Evolutionary conservation across 23 tunicate species (phyloP).

Genomic region (Diplosoma virens): DNA sequence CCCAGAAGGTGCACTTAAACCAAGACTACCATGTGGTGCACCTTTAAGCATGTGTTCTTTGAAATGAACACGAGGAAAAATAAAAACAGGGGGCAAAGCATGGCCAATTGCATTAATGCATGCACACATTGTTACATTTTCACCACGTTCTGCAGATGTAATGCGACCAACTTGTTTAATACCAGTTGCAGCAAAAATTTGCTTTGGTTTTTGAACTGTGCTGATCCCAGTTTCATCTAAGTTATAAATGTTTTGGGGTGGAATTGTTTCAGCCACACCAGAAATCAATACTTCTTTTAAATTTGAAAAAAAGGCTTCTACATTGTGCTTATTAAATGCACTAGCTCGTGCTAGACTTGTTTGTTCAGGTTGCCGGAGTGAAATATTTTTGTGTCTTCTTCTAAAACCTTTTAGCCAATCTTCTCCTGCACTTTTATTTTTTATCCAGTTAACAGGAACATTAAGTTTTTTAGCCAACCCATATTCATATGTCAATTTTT

Average conservation of each 20-base stretch:
- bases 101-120: constrained; percentile 42
- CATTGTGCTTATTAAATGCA: constrained; percentile 34
- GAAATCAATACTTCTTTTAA: background rate
- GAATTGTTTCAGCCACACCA: background rate
- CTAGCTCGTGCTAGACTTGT: constrained; percentile 33
- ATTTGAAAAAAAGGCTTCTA: constrained; percentile 24
- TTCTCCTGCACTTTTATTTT: constrained; percentile 41
- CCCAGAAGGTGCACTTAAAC: background rate
- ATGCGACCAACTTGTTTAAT: constrained; percentile 43
- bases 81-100: constrained; percentile 34
- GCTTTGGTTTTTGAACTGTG: constrained; percentile 21
- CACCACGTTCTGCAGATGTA: too few relatives aligned
- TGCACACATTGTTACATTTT: constrained; percentile 36
- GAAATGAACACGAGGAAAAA: constrained; percentile 40
- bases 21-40: constrained; percentile 23
- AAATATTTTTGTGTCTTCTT: background rate
- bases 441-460: constrained; percentile 10
- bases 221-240: constrained; percentile 42
- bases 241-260: constrained; percentile 34
- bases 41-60: constrained; percentile 17
- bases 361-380: constrained; percentile 35
- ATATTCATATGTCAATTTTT: constrained; percentile 30
- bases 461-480: constrained; percentile 13
- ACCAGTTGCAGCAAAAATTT: constrained; percentile 20
- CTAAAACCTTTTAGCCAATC: constrained; percentile 47